phyloP scores from a whole-genome alignment of 2,888 invertebrate genomes.

The Busseola fusca region DNA sequence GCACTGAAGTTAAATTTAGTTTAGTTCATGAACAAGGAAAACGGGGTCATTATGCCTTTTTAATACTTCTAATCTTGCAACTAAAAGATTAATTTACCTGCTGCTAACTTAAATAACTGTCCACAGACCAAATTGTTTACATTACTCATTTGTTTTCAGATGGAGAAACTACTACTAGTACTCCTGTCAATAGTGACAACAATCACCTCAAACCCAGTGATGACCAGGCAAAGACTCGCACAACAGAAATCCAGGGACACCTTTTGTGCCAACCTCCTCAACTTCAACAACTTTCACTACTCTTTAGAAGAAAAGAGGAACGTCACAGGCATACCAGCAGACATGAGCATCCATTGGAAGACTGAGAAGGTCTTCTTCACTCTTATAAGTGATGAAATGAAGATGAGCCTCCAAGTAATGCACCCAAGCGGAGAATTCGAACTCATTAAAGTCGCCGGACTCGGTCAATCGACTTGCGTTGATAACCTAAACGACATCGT shows the following conservation, averaged over 20 bases:
- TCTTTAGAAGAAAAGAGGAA: conserved; percentile 70
- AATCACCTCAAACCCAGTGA: conserved; percentile 70
- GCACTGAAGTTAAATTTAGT: no score
- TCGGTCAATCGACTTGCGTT: conserved; percentile 83
- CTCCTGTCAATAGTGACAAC: conserved; percentile 64
- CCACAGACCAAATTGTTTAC: background rate
- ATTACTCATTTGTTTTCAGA: conserved; percentile 71
- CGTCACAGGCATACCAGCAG: conserved; percentile 81
- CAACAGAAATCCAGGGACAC: conserved; percentile 66
- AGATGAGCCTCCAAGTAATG: conserved; percentile 79
- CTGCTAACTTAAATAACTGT: background rate
- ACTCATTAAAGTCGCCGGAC: conserved; percentile 78
- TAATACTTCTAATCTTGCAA: background rate
- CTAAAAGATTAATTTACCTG: background rate
- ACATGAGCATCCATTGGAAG: conserved; percentile 83
- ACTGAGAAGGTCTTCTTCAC: conserved; percentile 82
- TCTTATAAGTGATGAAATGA: conserved; percentile 82
- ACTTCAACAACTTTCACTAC: conserved; percentile 79
- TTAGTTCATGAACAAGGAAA: no score
- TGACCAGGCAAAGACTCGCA: conserved; percentile 72
- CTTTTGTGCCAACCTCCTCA: conserved; percentile 72
- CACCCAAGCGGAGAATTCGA: conserved; percentile 76
- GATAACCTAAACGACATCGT: conserved; percentile 86
- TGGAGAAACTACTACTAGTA: conserved; percentile 67
- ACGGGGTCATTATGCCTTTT: background rate